A percentile compares a stretch with the other conserved stretches of the same genome.
Evolutionary conservation across 2,888 invertebrate species (phyloP).

Genomic region (Idaea aversata): DNA sequence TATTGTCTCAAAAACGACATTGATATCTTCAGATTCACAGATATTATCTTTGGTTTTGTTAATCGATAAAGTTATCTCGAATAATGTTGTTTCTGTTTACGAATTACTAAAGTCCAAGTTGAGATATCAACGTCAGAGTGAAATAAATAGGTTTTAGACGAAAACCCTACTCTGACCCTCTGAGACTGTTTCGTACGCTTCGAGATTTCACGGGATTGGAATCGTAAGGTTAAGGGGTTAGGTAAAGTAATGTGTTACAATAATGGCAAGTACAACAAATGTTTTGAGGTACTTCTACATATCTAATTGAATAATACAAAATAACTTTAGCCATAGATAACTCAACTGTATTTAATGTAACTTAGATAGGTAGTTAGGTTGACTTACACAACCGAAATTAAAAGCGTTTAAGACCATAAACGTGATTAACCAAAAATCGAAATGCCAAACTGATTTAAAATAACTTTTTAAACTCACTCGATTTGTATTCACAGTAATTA

Average conservation of each 20-base stretch:
- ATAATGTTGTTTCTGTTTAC: slow-evolving; percentile 11
- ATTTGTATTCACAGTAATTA: too few relatives aligned
- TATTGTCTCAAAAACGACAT: too few relatives aligned
- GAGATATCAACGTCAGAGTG: slow-evolving; percentile 17
- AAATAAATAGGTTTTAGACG: slow-evolving; percentile 18
- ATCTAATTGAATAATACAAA: not conserved
- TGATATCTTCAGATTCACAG: not conserved
- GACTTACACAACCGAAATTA: too few relatives aligned
- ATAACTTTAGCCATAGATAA: too few relatives aligned
- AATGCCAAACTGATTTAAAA: too few relatives aligned
- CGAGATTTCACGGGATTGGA: not conserved
- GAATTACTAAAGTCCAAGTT: slow-evolving; percentile 12
- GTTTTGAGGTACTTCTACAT: not conserved
- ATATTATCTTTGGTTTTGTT: not conserved
- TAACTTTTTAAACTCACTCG: too few relatives aligned
- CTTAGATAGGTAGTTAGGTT: too few relatives aligned
- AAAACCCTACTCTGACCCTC: not conserved
- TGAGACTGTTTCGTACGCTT: not conserved
- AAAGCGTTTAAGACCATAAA: too few relatives aligned
- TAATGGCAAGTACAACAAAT: not conserved
- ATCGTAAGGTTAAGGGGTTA: not conserved
- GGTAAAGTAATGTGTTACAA: not conserved
- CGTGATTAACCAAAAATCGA: too few relatives aligned
- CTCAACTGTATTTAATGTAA: too few relatives aligned
- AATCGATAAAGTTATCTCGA: slow-evolving; percentile 6